A percentile compares a stretch with the other conserved stretches of the same genome.
Conservation (phyloP, 2,113 vertebrate species). For the Ameiurus melas region DNA sequence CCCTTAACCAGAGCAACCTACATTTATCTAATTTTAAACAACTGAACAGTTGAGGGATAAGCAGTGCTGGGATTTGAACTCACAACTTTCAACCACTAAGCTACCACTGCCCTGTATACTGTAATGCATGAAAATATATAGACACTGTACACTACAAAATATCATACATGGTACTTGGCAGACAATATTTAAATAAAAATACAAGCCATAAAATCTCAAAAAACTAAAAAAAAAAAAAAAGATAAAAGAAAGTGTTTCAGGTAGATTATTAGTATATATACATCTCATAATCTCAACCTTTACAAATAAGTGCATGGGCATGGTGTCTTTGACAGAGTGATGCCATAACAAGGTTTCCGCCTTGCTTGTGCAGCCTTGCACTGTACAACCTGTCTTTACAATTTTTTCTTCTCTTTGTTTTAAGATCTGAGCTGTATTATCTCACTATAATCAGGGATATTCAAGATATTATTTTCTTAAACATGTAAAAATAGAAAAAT, state of each 20-base stretch:
- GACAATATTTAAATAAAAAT: background rate
- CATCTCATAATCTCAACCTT: background rate
- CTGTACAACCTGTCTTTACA: background rate
- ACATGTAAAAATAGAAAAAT: conserved; percentile 15
- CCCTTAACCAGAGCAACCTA: too few relatives aligned
- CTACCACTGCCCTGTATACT: too few relatives aligned
- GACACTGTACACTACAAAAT: background rate
- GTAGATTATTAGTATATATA: background rate
- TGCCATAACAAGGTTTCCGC: conserved; percentile 7
- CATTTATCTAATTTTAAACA: too few relatives aligned
- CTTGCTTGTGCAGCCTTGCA: background rate
- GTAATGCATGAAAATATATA: background rate
- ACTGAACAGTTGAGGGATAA: too few relatives aligned
- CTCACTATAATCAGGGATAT: background rate
- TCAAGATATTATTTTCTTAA: background rate
- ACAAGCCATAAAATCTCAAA: background rate
- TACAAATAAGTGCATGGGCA: conserved; percentile 1
- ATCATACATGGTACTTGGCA: background rate
- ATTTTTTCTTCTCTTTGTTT: background rate
- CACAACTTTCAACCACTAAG: too few relatives aligned
- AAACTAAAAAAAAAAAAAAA: background rate
- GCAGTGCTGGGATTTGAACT: too few relatives aligned
- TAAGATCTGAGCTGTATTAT: background rate
- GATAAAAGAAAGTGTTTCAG: background rate
- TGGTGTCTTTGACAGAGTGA: conserved; percentile 4